Evolutionary conservation across 2,113 vertebrate species (phyloP).

Genomic region (Candoia aspera): DNA sequence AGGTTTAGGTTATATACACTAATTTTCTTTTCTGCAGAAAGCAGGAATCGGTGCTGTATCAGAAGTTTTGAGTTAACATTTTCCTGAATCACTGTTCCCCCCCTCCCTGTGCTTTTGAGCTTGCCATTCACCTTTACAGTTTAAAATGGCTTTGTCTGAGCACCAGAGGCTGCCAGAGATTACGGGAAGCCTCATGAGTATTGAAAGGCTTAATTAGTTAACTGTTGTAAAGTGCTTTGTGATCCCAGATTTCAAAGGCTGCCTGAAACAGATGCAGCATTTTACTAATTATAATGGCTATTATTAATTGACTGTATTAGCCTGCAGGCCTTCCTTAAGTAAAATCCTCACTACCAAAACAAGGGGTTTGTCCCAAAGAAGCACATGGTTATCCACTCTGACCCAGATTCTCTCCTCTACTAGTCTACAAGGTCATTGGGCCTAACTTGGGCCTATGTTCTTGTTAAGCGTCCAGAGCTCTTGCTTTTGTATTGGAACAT

Average conservation of each 20-base stretch:
- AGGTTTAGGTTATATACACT: not conserved
- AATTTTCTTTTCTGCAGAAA: slow-evolving; percentile 6
- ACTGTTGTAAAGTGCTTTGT: slow-evolving; percentile 28
- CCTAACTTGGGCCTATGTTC: not conserved
- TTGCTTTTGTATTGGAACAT: not conserved
- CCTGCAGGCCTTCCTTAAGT: not conserved
- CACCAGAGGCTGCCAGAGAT: slow-evolving; percentile 30
- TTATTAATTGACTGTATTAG: slow-evolving; percentile 33
- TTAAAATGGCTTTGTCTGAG: slow-evolving; percentile 31
- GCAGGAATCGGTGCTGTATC: not conserved
- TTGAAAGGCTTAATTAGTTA: slow-evolving; percentile 35
- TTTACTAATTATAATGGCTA: slow-evolving; percentile 21
- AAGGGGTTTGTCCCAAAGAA: slow-evolving; percentile 12
- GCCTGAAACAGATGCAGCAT: slow-evolving; percentile 8
- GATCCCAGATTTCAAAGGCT: slow-evolving; percentile 19
- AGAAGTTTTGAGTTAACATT: not conserved
- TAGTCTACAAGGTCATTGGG: not conserved
- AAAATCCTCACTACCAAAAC: slow-evolving; percentile 24
- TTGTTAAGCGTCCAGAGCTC: not conserved
- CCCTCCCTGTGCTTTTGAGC: not conserved
- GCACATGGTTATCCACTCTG: not conserved
- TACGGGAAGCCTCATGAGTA: slow-evolving; percentile 19
- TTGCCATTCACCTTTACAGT: slow-evolving; percentile 4
- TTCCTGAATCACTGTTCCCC: not conserved
- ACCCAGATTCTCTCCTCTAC: slow-evolving; percentile 33